These are phyloP conservation scores for Ethmia dodecea DNA, from an alignment of 2,888 invertebrate species.

Conservation along the genomic window DNA sequence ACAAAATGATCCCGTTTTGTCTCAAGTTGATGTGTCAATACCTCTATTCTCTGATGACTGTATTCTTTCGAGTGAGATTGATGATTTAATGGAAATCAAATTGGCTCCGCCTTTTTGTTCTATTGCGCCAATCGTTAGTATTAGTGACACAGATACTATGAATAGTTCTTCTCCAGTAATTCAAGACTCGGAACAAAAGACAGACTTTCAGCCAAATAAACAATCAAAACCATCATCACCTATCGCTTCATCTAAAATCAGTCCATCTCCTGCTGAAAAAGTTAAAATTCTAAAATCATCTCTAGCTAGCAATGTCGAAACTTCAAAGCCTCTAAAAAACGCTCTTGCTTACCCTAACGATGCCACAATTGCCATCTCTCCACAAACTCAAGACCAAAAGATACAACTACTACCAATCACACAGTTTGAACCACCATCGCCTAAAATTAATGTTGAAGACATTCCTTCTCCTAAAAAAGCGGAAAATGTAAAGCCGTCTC, in stretches of 20 bases:
- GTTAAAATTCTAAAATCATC: slow-evolving; percentile 4
- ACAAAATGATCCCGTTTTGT: slow-evolving; percentile 8
- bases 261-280: slow-evolving; percentile 6
- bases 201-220: slow-evolving; percentile 7
- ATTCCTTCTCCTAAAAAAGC: background rate
- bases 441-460: slow-evolving; percentile 6
- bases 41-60: slow-evolving; percentile 3
- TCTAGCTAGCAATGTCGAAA: slow-evolving; percentile 7
- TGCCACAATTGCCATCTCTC: background rate
- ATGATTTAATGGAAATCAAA: slow-evolving; percentile 8
- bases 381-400: slow-evolving; percentile 1
- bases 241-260: slow-evolving; percentile 7
- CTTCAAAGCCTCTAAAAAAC: slow-evolving; percentile 7
- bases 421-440: slow-evolving; percentile 6
- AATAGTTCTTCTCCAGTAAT: slow-evolving; percentile 8
- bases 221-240: slow-evolving; percentile 5
- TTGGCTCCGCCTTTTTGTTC: slow-evolving; percentile 7
- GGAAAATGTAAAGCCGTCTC: slow-evolving; percentile 1
- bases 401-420: slow-evolving; percentile 7
- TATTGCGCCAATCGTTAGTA: slow-evolving; percentile 8
- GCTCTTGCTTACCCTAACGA: background rate
- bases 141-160: slow-evolving; percentile 7
- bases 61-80: slow-evolving; percentile 7
- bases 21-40: slow-evolving; percentile 3
- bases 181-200: slow-evolving; percentile 7